Conservation (phyloP, 2,113 vertebrate genomes). For the Stigmatopora argus region DNA sequence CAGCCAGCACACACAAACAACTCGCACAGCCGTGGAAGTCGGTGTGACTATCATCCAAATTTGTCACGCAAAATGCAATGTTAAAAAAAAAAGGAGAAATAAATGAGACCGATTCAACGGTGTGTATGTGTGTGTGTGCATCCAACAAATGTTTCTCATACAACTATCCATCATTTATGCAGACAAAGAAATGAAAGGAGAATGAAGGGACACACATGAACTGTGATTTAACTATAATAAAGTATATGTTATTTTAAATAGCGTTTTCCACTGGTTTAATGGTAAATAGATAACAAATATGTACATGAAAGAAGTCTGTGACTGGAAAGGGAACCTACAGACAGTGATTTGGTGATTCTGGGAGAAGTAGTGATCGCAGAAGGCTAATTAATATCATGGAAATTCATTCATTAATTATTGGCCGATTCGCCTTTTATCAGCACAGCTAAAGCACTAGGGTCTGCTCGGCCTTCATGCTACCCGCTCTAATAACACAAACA, state of each 20-base stretch:
- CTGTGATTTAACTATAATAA: slow-evolving; percentile 10
- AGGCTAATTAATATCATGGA: slow-evolving; percentile 68
- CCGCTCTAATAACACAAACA: slow-evolving; percentile 36
- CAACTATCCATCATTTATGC: slow-evolving; percentile 57
- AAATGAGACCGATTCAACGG: slow-evolving; percentile 54
- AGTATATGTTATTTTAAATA: too few relatives aligned
- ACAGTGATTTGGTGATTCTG: background rate
- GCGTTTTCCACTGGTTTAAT: slow-evolving; percentile 7
- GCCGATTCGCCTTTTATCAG: slow-evolving; percentile 62
- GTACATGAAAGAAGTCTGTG: background rate
- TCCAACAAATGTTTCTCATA: slow-evolving; percentile 30
- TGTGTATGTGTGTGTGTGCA: slow-evolving; percentile 23
- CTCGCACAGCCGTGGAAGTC: slow-evolving; percentile 9
- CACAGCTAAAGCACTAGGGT: slow-evolving; percentile 34
- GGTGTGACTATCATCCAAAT: slow-evolving; percentile 33
- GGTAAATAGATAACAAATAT: background rate
- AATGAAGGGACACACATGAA: slow-evolving; percentile 9
- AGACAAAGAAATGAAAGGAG: slow-evolving; percentile 50
- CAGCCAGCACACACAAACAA: slow-evolving; percentile 21
- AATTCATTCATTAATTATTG: slow-evolving; percentile 70
- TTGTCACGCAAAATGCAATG: slow-evolving; percentile 54
- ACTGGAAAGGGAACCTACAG: background rate
- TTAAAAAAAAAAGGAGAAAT: slow-evolving; percentile 48
- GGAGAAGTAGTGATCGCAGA: slow-evolving; percentile 7
- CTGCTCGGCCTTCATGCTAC: slow-evolving; percentile 36